Percentiles rank a stretch among this genome's conserved stretches.
Evolutionary conservation across 2,113 vertebrate species (phyloP).

Genomic region (human): DNA sequence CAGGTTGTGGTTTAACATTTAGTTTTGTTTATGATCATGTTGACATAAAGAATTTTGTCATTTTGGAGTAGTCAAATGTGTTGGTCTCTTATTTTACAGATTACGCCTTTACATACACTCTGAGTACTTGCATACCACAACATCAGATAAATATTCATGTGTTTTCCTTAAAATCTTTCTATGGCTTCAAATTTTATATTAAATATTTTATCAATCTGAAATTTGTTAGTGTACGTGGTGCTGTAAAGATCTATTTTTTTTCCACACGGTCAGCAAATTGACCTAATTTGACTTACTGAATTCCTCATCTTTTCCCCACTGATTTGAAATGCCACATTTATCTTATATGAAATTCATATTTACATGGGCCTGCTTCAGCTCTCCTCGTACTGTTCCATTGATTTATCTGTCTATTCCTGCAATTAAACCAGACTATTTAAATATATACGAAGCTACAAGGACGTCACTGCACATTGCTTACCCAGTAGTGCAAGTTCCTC

Average conservation of each 20-base stretch:
- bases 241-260: background rate
- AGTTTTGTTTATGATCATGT: background rate
- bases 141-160: background rate
- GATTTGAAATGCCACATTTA: slow-evolving; percentile 44
- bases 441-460: background rate
- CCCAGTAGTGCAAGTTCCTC: too few relatives aligned
- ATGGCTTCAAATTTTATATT: background rate
- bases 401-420: slow-evolving; percentile 15
- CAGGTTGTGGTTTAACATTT: background rate
- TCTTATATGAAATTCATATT: slow-evolving; percentile 37
- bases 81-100: background rate
- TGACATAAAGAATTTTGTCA: background rate
- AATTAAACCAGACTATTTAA: background rate
- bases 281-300: slow-evolving; percentile 13
- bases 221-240: background rate
- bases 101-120: background rate
- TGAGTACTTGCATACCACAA: background rate
- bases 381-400: background rate
- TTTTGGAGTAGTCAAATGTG: background rate
- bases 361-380: slow-evolving; percentile 13
- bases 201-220: slow-evolving; percentile 21
- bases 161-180: background rate
- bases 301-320: slow-evolving; percentile 36
- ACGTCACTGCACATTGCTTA: accelerated
- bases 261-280: slow-evolving; percentile 1